Evolutionary conservation across 1,140 invertebrate genomes (phyloP).

Genomic region (Delia radicum): DNA sequence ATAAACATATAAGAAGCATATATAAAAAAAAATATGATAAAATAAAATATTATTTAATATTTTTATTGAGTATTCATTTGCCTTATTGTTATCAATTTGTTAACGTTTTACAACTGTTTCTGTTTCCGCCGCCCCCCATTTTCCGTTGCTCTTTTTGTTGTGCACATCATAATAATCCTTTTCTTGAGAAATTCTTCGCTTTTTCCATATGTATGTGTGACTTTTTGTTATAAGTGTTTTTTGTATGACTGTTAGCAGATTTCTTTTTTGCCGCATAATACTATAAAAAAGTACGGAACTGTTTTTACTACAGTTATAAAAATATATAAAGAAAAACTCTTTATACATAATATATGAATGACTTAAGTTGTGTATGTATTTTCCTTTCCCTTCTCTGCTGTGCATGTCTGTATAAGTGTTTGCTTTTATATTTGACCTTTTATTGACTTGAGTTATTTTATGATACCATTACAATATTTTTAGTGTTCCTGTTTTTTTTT

Average conservation of each 20-base stretch:
- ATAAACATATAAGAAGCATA: background rate
- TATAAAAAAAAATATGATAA: background rate
- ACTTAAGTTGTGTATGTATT: background rate
- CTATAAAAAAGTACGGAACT: too few species aligned
- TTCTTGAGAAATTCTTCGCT: background rate
- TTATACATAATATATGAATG: constrained; percentile 20
- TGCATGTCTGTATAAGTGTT: background rate
- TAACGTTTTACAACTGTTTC: constrained; percentile 11
- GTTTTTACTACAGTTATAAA: constrained; percentile 4
- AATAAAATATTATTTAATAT: constrained; percentile 16
- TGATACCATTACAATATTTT: constrained; percentile 10
- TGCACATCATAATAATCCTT: background rate
- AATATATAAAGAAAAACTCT: background rate
- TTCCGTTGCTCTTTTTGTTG: background rate
- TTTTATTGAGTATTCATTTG: constrained; percentile 22
- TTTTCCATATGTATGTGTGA: background rate
- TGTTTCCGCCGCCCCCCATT: background rate
- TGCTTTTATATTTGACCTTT: constrained; percentile 18
- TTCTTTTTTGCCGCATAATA: too few species aligned
- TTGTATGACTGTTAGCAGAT: too few species aligned
- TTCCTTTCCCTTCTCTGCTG: background rate
- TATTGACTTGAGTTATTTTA: constrained; percentile 21
- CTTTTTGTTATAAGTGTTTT: too few species aligned
- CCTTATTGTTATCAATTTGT: constrained; percentile 14
- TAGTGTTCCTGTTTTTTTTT: background rate